Conservation (phyloP, 1,140 invertebrate genomes). For the Leptinotarsa texana region DNA sequence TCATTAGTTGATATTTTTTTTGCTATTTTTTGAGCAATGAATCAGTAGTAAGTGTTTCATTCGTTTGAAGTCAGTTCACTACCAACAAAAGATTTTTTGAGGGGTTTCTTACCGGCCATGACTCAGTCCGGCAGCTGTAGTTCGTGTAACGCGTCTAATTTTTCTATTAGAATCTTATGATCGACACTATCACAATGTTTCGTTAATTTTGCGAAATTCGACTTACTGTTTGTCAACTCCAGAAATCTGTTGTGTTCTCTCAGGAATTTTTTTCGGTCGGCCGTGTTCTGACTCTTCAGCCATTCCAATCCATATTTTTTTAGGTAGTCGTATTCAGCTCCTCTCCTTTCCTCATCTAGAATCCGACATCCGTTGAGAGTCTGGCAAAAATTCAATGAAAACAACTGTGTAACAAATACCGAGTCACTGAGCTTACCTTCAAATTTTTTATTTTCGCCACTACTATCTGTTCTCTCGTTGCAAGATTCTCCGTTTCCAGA, state of each 20-base stretch:
- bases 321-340: constrained; percentile 87
- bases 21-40: too few relatives aligned
- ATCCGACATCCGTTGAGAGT: constrained; percentile 73
- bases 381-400: constrained; percentile 52
- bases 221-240: constrained; percentile 61
- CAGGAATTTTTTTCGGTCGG: constrained; percentile 64
- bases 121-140: too few relatives aligned
- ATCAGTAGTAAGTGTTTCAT: too few relatives aligned
- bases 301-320: constrained; percentile 78
- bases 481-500: constrained; percentile 66
- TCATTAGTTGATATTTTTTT: too few relatives aligned
- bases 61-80: too few relatives aligned
- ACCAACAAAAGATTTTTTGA: too few relatives aligned
- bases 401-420: neutral
- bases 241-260: constrained; percentile 75
- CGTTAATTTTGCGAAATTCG: too few relatives aligned
- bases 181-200: too few relatives aligned
- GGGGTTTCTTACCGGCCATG: too few relatives aligned
- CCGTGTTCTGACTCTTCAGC: constrained; percentile 60
- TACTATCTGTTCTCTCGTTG: constrained; percentile 74
- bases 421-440: constrained; percentile 51
- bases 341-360: constrained; percentile 68
- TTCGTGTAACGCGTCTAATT: too few relatives aligned
- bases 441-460: constrained; percentile 73
- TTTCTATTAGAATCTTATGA: too few relatives aligned